Evolutionary conservation across 2,113 vertebrate species (phyloP).

Genomic region (Hippocampus comes): DNA sequence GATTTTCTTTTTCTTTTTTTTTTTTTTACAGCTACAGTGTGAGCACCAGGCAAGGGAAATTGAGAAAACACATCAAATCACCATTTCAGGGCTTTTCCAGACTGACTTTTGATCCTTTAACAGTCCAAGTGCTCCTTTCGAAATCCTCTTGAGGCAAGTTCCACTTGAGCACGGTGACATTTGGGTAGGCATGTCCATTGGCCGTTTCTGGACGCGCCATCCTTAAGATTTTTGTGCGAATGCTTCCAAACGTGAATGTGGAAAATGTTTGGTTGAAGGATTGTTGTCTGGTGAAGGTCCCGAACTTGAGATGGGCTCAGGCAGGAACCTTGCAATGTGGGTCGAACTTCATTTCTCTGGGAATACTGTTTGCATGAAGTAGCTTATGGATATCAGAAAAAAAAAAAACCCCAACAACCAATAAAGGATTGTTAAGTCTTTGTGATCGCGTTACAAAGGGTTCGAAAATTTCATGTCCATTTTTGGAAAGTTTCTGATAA

Average conservation of each 20-base stretch:
- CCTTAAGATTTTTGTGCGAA: not conserved
- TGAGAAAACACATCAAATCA: not conserved
- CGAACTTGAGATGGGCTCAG: not conserved
- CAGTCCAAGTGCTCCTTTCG: not conserved
- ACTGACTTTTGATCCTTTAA: not conserved
- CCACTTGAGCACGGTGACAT: not conserved
- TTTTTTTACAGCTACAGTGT: not conserved
- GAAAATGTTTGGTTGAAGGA: not conserved
- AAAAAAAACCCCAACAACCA: no score
- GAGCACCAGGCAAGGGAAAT: conserved; percentile 1
- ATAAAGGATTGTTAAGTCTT: not conserved
- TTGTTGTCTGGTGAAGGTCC: not conserved
- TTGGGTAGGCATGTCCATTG: not conserved
- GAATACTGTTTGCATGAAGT: not conserved
- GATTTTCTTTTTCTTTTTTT: no score
- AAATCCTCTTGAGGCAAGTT: not conserved
- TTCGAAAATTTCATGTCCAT: no score
- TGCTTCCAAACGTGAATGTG: not conserved
- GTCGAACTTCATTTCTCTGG: not conserved
- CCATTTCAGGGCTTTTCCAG: not conserved
- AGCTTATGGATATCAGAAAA: not conserved
- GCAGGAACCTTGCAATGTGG: not conserved
- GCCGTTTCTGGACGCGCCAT: no score
- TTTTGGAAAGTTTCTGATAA: no score
- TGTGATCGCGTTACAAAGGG: not conserved